A percentile compares a stretch with the other conserved stretches of the same genome.
These are phyloP conservation scores for Hippocampus abdominalis DNA, from an alignment of 2,113 vertebrate genomes.

Conservation along the genomic window DNA sequence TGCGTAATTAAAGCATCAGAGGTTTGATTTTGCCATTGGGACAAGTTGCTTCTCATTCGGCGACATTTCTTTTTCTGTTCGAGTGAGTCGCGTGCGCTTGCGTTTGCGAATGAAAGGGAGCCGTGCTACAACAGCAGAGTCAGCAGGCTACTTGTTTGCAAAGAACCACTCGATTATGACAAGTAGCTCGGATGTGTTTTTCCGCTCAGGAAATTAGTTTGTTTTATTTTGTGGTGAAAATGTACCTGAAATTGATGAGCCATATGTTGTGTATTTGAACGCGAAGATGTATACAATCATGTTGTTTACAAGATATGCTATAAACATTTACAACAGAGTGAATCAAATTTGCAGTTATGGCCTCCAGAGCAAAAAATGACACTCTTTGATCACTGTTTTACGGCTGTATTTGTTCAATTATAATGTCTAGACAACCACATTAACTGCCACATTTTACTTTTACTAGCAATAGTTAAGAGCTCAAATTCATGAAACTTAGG, in stretches of 20 bases:
- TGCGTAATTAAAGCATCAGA: constrained; percentile 51
- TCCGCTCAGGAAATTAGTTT: constrained; percentile 1
- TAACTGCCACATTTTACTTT: constrained; percentile 21
- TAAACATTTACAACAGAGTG: constrained; percentile 1
- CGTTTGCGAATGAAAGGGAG: constrained; percentile 1
- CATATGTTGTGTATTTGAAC: constrained; percentile 1
- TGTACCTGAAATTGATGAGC: neutral
- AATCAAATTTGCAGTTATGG: constrained; percentile 4
- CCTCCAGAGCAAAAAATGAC: neutral
- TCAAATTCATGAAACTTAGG: neutral
- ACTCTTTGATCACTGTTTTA: constrained; percentile 42
- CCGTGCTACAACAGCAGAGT: neutral
- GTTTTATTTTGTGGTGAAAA: neutral
- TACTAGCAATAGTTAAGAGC: constrained; percentile 6
- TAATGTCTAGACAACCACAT: constrained; percentile 35
- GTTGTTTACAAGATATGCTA: neutral
- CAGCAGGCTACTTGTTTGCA: neutral
- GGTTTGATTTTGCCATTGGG: constrained; percentile 21
- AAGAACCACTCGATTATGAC: neutral
- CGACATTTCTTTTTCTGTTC: constrained; percentile 17
- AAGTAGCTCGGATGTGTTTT: neutral
- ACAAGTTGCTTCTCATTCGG: constrained; percentile 21
- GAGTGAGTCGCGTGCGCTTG: neutral
- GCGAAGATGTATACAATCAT: neutral
- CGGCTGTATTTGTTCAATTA: constrained; percentile 32